A percentile compares a stretch with the other conserved stretches of the same genome.
phyloP scores from a whole-genome alignment of 2,888 invertebrate genomes.

The Pterobdella sp. region DNA sequence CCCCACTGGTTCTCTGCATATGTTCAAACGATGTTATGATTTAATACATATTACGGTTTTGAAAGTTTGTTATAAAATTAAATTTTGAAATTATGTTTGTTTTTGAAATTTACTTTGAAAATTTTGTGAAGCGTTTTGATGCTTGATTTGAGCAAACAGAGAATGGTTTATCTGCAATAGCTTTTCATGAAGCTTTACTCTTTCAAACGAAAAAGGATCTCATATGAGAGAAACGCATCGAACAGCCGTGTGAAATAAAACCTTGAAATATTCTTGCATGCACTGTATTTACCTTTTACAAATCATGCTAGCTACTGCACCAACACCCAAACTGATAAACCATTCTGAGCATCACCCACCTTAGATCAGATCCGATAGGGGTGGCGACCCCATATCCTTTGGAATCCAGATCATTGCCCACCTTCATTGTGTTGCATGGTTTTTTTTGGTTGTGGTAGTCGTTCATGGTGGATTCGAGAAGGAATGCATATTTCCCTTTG shows the following conservation, averaged over 20 bases:
- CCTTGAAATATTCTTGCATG: background rate
- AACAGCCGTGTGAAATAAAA: too few species aligned
- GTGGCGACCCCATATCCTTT: conserved; percentile 93
- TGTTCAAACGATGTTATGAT: background rate
- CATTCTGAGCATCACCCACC: conserved; percentile 55
- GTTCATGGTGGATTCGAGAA: conserved; percentile 58
- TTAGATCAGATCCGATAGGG: conserved; percentile 78
- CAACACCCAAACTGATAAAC: background rate
- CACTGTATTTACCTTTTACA: background rate
- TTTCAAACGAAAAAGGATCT: too few species aligned
- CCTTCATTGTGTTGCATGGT: conserved; percentile 59
- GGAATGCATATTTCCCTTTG: conserved; percentile 63
- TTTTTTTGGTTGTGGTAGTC: conserved; percentile 77
- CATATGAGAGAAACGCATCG: too few species aligned
- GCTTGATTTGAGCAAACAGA: too few species aligned
- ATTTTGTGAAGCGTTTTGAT: too few species aligned
- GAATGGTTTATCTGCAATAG: too few species aligned
- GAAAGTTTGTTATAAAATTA: too few species aligned
- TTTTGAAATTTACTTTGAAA: too few species aligned
- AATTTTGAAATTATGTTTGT: too few species aligned
- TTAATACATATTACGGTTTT: too few species aligned
- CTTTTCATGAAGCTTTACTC: too few species aligned
- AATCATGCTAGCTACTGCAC: background rate
- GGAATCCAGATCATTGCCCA: conserved; percentile 67
- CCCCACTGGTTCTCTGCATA: conserved; percentile 78